Evolutionary conservation across 92 coral and sea anemone species (phyloP), one percentile per base, ranked within the genome.

Genomic region (Hydrozoanthus gracilis): DNA sequence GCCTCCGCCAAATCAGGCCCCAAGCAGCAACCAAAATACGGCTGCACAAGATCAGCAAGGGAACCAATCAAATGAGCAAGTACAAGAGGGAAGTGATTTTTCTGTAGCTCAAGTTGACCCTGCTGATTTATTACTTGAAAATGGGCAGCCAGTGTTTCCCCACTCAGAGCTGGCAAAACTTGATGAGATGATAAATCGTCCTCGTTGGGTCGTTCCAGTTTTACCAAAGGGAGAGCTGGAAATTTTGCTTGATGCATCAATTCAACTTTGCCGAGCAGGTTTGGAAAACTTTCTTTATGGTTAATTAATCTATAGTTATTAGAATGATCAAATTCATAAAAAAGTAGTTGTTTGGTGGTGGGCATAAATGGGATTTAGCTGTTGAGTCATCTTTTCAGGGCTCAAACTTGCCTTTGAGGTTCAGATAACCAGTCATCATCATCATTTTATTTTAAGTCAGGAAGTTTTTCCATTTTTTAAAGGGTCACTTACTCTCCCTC

Each of bases 171-270:
- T 97, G 66, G 90, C 98, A 4, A 97, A 93, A 86, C 92, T 97
- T 48, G 99, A 97, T 91, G 99, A 97, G 76, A 97, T 97, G 99
- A 92, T 97, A 8, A 92, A 95, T 44, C 93, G 99, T 15, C 94
- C 95, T 58, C 88, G 98, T n/a, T 97, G 99, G 99, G 99, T 97
- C 78, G 99, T 97, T 35, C 99, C 99, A 62, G 99, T 97, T 14
- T 88, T 97, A 71, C 95, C 99, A n/a, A 97, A 97, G 67, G 98
- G 99, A 76, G 99, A 97, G 83, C 92, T 97, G 4, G 99, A 97
- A 76, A 96, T 97, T 39, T 91, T 97, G 77, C 90, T 97, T 50
- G 95, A 92, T 62, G 97, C 97, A 61, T 95, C 98, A 10, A 90
- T 97, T 78, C 94, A 91, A 70, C 95, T 97, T 74, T 95, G 99